Conservation (phyloP, 2,797 vertebrate genomes). For the Helicolenus hilgendorfi region DNA sequence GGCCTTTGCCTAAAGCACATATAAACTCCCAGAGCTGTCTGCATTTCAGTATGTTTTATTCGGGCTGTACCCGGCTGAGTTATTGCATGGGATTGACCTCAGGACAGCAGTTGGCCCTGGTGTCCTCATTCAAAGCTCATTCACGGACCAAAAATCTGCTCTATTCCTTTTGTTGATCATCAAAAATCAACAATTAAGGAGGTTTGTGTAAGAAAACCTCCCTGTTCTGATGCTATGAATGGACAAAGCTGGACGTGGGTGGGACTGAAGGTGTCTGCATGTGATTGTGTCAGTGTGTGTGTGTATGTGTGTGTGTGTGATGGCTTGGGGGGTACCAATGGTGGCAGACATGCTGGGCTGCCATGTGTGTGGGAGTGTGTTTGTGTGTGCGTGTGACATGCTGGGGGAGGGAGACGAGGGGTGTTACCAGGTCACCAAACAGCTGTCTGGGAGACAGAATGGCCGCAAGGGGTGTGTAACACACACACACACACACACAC, state of each 20-base stretch:
- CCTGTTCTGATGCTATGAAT: neutral
- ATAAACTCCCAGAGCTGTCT: neutral
- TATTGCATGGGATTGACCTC: conserved; percentile 18
- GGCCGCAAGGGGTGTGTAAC: conserved; percentile 50
- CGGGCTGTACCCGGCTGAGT: neutral
- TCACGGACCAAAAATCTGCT: neutral
- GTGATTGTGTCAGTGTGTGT: conserved; percentile 7
- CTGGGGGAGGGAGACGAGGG: conserved; percentile 27
- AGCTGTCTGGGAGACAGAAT: conserved; percentile 77
- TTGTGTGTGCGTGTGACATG: conserved; percentile 19
- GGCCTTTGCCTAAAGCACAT: neutral
- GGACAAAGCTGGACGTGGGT: neutral
- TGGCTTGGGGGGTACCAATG: conserved; percentile 53
- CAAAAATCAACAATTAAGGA: neutral
- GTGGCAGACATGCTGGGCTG: conserved; percentile 46
- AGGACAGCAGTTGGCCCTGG: neutral
- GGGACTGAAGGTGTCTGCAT: conserved; percentile 33
- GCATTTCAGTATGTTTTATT: neutral
- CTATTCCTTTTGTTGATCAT: neutral
- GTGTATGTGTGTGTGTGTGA: conserved; percentile 1
- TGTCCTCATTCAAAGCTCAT: neutral
- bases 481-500: conserved; percentile 8
- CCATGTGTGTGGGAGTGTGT: neutral
- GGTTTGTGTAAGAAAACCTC: neutral
- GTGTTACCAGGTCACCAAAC: conserved; percentile 79